Base-by-base conservation (phyloP, 1,140 invertebrate species). In the Campoletis sonorensis region DNA sequence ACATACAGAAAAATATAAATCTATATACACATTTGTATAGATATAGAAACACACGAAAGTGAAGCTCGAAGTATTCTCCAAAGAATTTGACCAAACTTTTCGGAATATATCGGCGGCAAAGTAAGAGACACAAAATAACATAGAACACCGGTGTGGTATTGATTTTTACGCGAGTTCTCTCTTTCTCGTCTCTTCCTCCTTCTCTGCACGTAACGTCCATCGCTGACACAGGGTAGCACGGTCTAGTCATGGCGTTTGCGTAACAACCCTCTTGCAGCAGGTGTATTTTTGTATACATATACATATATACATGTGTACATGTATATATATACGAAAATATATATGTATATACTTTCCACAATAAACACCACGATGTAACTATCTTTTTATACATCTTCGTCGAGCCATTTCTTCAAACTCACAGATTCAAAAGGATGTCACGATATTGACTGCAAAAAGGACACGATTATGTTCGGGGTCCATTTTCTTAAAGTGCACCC, bases 181-280 rank as follows among this genome's bases (percentile, higher is more conserved):
- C 72, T 75, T 27, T 75, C 72, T 79, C 64, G 79, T 83, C 77
- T 83, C 61, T 23, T 67, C 61, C 13, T 58, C 82, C 40, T 18
- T 54, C 75, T 80, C 61, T 71, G 81, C 81, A 82, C 79, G 81
- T 84, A 82, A 82, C 83, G 83, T 84, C 81, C 83, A 82, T 79
- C 83, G 83, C 80, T 84, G 81, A 84, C 81, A 84, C 83, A 82
- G 81, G 83, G 64, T 84, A 84, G 83, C 75, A 84, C 83, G 79
- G 80, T 80, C 58, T 80, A 80, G 80, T 84, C 83, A 84, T 82
- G 83, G 80, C 83, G 78, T 82, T 76, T 79, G 76, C 76, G 58
- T 79, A 79, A 79, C 72, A 58, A 75, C 72, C 72, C 72, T 58
- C 40, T 49, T 33, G 4, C 45, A 49, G 23, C 72, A 75, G 72